These are phyloP conservation scores for Amphipyra berbera DNA, from an alignment of 2,888 invertebrate species.

Conservation along the genomic window DNA sequence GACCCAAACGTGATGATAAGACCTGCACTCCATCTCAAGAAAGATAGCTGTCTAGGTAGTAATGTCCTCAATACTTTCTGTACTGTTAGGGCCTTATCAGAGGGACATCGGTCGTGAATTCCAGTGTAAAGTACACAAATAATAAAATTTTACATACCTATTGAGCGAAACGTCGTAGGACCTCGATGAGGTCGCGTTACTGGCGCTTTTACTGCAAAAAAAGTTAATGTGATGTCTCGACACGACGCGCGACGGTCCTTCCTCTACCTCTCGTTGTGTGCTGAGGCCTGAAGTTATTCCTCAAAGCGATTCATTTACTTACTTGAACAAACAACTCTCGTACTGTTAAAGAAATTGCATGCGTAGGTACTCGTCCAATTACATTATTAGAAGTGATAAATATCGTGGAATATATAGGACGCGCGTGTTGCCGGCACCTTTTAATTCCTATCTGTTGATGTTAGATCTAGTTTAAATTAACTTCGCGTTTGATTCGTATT, in stretches of 20 bases:
- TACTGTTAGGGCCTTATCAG: not conserved
- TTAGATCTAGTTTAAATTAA: slow-evolving; percentile 22
- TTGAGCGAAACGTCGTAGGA: not conserved
- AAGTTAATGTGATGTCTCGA: slow-evolving; percentile 10
- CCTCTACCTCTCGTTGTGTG: slow-evolving; percentile 6
- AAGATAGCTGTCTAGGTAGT: not conserved
- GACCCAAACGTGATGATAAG: not conserved
- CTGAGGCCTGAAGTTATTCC: slow-evolving; percentile 8
- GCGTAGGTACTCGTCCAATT: not conserved
- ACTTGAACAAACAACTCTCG: not conserved
- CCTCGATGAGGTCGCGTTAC: not conserved
- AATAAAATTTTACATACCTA: not conserved
- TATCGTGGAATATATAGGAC: not conserved
- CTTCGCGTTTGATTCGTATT: slow-evolving; percentile 18
- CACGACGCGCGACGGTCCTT: slow-evolving; percentile 1
- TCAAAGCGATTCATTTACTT: slow-evolving; percentile 9
- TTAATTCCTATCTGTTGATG: slow-evolving; percentile 11
- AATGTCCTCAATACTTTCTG: too few species aligned
- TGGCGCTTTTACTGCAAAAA: slow-evolving; percentile 11
- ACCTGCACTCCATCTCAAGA: not conserved
- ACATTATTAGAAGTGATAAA: slow-evolving; percentile 1
- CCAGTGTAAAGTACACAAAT: not conserved
- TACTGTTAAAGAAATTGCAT: slow-evolving; percentile 5
- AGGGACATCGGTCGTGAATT: not conserved
- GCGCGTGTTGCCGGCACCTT: not conserved